Evolutionary conservation across 1,140 invertebrate species (phyloP), one percentile per base, ranked within the genome.

Genomic region (Chrysoperla carnea): DNA sequence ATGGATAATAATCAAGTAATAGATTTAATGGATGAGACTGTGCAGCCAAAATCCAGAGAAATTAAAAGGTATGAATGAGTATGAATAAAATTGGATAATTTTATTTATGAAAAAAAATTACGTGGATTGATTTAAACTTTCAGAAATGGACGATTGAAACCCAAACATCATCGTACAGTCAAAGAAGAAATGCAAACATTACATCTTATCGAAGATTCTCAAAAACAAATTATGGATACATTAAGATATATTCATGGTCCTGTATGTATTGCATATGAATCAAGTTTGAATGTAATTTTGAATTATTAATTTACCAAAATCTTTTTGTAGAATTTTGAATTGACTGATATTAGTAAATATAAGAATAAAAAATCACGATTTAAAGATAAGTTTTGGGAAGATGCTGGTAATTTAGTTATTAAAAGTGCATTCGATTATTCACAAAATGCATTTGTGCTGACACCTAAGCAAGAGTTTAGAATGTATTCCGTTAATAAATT

Each of bases 161-260:
- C 17, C 5, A 23, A 23, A 5, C 17, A 23, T 23, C 2, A 23
- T 23, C 17, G 17, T 42, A 49, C 48, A 1, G 61, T 78, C 0
- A 81, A 80, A 55, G 75, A 79, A 43, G 78, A 82, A 58, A 62
- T 84, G 55, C 77, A 81, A 52, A 77, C 72, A 6, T 57, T 84
- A 36, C 62, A 68, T 14, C 57, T 84, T 4, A 70, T 62, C 29
- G 64, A 75, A 35, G 69, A 76, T 48, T 73, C 75, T 35, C 75
- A 81, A 50, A 75, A 77, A 50, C 59, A 74, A 48, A 68, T 82
- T 11, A 68, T 79, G 54, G 74, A 81, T 44, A 81, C 79, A 7
- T 57, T 84, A 15, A 72, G 71, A 46, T 66, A 69, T 51, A 74
- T 84, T 48, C 75, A 79, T 60, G 81, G 81, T 6, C 57, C 71